Evolutionary conservation across 2,113 vertebrate species (phyloP).

Genomic region (Melanerpes formicivorus): DNA sequence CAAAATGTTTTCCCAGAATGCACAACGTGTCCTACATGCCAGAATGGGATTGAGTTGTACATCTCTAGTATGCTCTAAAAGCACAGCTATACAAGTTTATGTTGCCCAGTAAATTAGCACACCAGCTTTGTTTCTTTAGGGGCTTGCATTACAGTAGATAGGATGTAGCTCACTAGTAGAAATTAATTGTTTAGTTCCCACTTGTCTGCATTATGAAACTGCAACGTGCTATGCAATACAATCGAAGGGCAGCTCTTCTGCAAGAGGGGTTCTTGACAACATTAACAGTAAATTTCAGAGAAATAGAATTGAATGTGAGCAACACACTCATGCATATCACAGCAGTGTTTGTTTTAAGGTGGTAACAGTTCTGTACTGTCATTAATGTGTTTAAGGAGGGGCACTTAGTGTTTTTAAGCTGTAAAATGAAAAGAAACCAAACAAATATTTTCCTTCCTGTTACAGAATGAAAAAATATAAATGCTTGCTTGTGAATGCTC

Average conservation of each 20-base stretch:
- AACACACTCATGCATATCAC: not conserved
- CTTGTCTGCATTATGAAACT: not conserved
- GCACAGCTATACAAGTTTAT: not conserved
- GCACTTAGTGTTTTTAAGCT: not conserved
- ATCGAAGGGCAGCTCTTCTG: not conserved
- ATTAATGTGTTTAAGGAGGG: not conserved
- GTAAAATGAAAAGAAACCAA: not conserved
- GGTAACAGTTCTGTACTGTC: not conserved
- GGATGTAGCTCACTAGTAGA: not conserved
- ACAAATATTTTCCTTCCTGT: not conserved
- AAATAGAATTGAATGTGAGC: not conserved
- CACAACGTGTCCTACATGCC: not conserved
- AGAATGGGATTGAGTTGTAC: not conserved
- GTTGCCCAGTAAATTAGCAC: not conserved
- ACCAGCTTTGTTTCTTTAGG: not conserved
- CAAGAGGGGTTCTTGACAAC: not conserved
- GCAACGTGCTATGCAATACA: accelerated
- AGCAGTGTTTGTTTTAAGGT: not conserved
- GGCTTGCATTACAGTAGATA: not conserved
- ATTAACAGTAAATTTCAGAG: not conserved
- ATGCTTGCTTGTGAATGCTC: not conserved
- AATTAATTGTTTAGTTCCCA: conserved; percentile 15
- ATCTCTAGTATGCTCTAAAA: not conserved
- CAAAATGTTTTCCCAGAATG: not conserved
- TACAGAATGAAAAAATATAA: not conserved